A percentile compares a stretch with the other conserved stretches of the same genome.
Evolutionary conservation across 2,888 invertebrate species (phyloP).

Genomic region (Dioctria rufipes): DNA sequence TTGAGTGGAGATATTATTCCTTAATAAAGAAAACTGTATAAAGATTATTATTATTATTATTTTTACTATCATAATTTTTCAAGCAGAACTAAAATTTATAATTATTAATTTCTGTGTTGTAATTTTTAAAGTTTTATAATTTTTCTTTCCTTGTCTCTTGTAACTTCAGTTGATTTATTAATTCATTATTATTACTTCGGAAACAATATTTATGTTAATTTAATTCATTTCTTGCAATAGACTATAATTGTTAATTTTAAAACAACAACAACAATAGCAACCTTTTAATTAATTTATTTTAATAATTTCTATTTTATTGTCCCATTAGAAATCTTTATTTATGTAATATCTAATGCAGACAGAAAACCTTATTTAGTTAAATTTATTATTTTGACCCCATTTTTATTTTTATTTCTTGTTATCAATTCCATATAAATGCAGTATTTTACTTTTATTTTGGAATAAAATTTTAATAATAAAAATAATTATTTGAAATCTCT

Average conservation of each 20-base stretch:
- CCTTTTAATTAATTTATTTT: conserved; percentile 38
- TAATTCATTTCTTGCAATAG: background rate
- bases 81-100: background rate
- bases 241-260: background rate
- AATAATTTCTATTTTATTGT: conserved; percentile 27
- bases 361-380: background rate
- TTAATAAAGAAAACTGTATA: conserved; percentile 20
- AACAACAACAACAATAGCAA: conserved; percentile 21
- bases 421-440: conserved; percentile 48
- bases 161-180: background rate
- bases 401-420: conserved; percentile 42
- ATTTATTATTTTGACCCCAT: conserved; percentile 20
- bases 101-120: conserved; percentile 22
- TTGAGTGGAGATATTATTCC: conserved; percentile 53
- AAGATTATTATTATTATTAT: conserved; percentile 2
- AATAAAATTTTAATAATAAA: conserved; percentile 45
- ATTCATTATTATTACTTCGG: background rate
- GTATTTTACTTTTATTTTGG: conserved; percentile 48
- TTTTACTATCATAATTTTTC: background rate
- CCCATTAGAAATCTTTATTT: conserved; percentile 26
- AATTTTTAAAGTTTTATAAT: background rate
- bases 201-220: background rate
- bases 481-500: conserved; percentile 29
- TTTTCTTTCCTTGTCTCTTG: background rate
- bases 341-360: conserved; percentile 23